A percentile compares a stretch with the other conserved stretches of the same genome.
Evolutionary conservation across 2,888 invertebrate genomes (phyloP).

Genomic region (Hololepta plana): DNA sequence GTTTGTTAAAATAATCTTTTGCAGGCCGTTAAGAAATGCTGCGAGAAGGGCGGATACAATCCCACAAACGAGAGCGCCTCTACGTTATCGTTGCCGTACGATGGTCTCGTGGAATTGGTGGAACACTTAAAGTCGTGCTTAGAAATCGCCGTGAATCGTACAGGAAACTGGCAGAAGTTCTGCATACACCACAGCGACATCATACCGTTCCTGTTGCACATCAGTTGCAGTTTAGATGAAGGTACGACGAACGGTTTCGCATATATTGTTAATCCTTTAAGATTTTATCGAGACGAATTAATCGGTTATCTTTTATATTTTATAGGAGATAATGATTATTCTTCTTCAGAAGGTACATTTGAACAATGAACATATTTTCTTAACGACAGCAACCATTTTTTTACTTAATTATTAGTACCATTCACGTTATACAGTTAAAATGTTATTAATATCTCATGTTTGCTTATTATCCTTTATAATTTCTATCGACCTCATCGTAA

Average conservation of each 20-base stretch:
- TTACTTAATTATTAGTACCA: no score
- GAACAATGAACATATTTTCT: no score
- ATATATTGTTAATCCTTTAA: no score
- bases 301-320: no score
- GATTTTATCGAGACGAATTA: no score
- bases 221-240: slow-evolving; percentile 76
- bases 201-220: slow-evolving; percentile 65
- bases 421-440: no score
- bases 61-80: slow-evolving; percentile 27
- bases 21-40: slow-evolving; percentile 33
- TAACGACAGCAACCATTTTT: no score
- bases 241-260: no score
- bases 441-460: no score
- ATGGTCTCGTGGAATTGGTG: slow-evolving; percentile 81
- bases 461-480: no score
- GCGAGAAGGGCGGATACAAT: slow-evolving; percentile 36
- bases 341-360: slow-evolving; percentile 10
- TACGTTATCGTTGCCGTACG: slow-evolving; percentile 53
- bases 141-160: slow-evolving; percentile 80
- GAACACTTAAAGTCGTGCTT: slow-evolving; percentile 89
- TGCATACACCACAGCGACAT: slow-evolving; percentile 57
- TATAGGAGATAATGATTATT: slow-evolving; percentile 9
- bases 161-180: slow-evolving; percentile 90
- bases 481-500: no score
- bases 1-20: slow-evolving; percentile 9